phyloP scores from a whole-genome alignment of 2,113 vertebrate genomes.

The Phoxinus phoxinus region DNA sequence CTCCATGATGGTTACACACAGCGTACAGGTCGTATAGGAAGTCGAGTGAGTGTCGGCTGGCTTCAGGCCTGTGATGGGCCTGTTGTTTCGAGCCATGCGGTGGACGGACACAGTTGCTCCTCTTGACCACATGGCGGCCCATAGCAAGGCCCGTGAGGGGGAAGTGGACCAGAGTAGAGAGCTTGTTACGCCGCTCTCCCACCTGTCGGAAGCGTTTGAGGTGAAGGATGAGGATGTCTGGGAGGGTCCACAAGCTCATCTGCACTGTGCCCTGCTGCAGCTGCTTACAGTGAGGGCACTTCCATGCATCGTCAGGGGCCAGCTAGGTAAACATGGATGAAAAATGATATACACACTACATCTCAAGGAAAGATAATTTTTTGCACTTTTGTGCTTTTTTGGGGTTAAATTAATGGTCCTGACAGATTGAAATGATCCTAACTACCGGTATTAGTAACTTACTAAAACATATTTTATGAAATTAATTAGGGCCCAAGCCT shows the following conservation, averaged over 20 bases:
- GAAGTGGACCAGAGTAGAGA: conserved; percentile 91
- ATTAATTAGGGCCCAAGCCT: too few species aligned
- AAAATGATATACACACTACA: background rate
- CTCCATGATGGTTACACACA: conserved; percentile 96
- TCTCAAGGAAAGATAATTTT: background rate
- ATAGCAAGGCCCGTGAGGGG: conserved; percentile 89
- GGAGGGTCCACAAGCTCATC: conserved; percentile 96
- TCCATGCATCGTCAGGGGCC: conserved; percentile 94
- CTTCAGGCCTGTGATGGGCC: conserved; percentile 67
- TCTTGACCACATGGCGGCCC: conserved; percentile 89
- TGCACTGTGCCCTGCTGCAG: conserved; percentile 94
- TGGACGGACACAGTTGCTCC: conserved; percentile 66
- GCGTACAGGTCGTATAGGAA: conserved; percentile 93
- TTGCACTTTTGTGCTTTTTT: background rate
- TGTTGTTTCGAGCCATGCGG: conserved; percentile 53
- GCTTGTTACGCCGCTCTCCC: conserved; percentile 89
- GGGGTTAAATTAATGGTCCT: background rate
- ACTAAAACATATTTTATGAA: too few species aligned
- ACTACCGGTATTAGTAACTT: too few species aligned
- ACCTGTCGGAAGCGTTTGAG: conserved; percentile 96
- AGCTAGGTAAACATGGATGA: conserved; percentile 74
- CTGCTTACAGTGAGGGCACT: conserved; percentile 92
- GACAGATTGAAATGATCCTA: background rate
- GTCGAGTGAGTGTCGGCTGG: conserved; percentile 69
- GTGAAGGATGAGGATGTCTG: conserved; percentile 96